phyloP scores from a whole-genome alignment of 2,888 invertebrate genomes.

The Trichacis sp. region DNA sequence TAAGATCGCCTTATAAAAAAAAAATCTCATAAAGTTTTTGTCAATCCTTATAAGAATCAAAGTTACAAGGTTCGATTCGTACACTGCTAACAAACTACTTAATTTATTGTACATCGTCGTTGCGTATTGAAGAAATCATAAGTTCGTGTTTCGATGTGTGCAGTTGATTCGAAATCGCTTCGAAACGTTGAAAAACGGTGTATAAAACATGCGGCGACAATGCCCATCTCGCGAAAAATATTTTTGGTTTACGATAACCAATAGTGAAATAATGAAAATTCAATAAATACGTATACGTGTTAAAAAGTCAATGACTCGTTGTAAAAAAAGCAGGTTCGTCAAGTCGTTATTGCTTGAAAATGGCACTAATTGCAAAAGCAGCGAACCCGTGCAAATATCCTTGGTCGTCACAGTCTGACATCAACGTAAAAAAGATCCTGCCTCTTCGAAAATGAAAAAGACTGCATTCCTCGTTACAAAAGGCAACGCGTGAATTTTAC shows the following conservation, averaged over 20 bases:
- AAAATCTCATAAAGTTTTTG: too few species aligned
- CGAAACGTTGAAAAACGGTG: background rate
- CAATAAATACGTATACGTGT: background rate
- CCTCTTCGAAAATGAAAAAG: conserved; percentile 13
- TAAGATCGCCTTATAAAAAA: too few species aligned
- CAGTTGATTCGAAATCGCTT: background rate
- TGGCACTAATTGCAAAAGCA: conserved; percentile 66
- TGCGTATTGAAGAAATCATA: conserved; percentile 8
- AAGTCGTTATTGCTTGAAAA: conserved; percentile 62
- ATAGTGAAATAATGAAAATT: too few species aligned
- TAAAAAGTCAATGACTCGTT: conserved; percentile 29
- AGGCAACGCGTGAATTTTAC: conserved; percentile 64
- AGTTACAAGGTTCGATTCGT: too few species aligned
- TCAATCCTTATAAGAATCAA: too few species aligned
- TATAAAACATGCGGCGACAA: background rate
- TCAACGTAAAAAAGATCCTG: conserved; percentile 5
- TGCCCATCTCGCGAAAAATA: background rate
- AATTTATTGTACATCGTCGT: conserved; percentile 39
- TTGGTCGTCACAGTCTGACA: background rate
- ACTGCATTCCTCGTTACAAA: conserved; percentile 55
- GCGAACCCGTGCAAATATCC: too few species aligned
- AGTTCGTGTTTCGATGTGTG: conserved; percentile 4
- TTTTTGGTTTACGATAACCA: too few species aligned
- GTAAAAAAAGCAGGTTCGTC: conserved; percentile 8
- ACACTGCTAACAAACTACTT: conserved; percentile 33